Evolutionary conservation across 2,797 vertebrate species (phyloP), one percentile per base, ranked within the genome.

Genomic region (Rhinella marina): DNA sequence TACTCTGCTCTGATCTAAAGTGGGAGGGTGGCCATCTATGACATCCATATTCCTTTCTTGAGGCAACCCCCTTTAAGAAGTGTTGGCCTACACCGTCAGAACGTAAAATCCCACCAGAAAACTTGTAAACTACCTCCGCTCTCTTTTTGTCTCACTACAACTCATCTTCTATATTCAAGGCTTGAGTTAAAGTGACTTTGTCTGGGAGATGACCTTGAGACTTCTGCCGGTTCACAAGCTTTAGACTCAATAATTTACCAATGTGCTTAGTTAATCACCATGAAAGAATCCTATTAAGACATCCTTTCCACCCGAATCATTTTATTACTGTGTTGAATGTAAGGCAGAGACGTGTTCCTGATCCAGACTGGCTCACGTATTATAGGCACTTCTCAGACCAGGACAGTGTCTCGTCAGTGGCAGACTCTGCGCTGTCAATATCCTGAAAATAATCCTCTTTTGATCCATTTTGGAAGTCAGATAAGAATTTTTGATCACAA

Each of bases 211-310:
- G 82, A 84, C 82, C 82, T 84, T 84, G 68, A 75, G 68, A 32
- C 54, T 81, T 81, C 23, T 50, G 59, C 80, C 25, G 68, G 68
- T 84, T 84, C 82, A 84, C 16, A 25, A 75, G 82, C 68, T 73
- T 57, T 84, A 73, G 66, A 72, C 68, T 75, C 68, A 75, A 59
- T 84, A 73, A 84, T 84, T 84, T 59, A 75, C 82, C 50, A 84
- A 75, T 84, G 82, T 84, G 54, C 82, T 56, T 84, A 75, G 68
- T 84, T 84, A 84, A 84, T 84, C 68, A 75, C 56, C 68, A 59
- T 84, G 82, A 84, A 75, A 41, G 82, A 84, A 75, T 84, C 82
- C 82, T 84, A 73, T 84, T 73, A 84, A 84, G 82, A 50, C 81
- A 83, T 66, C 81, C 81, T 83, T 70, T 68, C 82, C 82, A 84